These are phyloP conservation scores for Halcyon badia DNA, from an alignment of 2,797 vertebrate genomes.

Conservation along the genomic window DNA sequence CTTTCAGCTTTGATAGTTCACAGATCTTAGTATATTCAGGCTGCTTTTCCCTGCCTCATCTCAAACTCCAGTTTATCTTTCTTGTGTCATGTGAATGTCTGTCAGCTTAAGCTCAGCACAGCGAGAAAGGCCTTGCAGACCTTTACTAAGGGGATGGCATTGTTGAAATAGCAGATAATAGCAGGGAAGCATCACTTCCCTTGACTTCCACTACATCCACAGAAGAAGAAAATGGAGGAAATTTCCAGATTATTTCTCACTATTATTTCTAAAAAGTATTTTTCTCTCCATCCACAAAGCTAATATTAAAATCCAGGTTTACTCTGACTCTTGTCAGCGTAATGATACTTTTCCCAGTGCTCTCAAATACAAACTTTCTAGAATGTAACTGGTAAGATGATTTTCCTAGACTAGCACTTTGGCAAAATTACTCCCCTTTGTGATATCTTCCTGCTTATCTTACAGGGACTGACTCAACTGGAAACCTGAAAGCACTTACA, in stretches of 20 bases:
- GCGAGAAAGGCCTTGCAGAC: background rate
- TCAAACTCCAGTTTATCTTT: background rate
- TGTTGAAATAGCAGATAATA: background rate
- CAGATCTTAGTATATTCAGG: background rate
- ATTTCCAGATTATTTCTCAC: background rate
- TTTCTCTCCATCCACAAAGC: background rate
- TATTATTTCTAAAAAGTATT: background rate
- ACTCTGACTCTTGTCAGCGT: background rate
- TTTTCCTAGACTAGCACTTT: background rate
- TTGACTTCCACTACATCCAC: background rate
- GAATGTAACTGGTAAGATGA: background rate
- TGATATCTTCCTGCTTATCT: background rate
- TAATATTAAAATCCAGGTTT: background rate
- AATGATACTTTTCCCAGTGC: background rate
- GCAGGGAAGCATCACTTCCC: background rate
- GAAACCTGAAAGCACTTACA: background rate
- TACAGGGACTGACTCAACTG: background rate
- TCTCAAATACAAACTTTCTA: background rate
- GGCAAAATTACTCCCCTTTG: background rate
- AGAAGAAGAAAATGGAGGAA: background rate
- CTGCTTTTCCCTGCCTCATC: background rate
- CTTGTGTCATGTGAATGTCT: background rate
- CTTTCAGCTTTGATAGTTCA: background rate
- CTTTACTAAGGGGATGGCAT: background rate
- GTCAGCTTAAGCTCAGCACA: background rate